Conservation (phyloP, 2,888 invertebrate species). For the Nysson spinosus region DNA sequence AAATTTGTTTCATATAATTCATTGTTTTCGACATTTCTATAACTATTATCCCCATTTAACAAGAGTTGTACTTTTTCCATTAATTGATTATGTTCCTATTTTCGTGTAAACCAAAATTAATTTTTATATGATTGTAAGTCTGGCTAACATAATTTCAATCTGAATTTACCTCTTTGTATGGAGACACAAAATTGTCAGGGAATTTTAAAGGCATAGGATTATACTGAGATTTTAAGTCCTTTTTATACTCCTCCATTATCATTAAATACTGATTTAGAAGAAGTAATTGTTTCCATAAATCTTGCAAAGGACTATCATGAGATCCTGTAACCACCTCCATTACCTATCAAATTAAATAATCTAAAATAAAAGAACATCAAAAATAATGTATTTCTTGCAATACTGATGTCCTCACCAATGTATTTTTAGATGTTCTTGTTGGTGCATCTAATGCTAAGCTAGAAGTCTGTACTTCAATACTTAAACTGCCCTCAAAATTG, state of each 20-base stretch:
- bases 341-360: conserved; percentile 36
- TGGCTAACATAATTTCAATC: neutral
- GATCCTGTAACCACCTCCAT: conserved; percentile 57
- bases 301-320: conserved; percentile 47
- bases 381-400: neutral
- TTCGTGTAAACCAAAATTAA: conserved; percentile 10
- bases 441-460: conserved; percentile 52
- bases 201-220: conserved; percentile 46
- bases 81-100: conserved; percentile 48
- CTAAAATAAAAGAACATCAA: neutral
- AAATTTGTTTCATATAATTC: conserved; percentile 5
- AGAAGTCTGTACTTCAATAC: conserved; percentile 51
- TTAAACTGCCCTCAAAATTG: conserved; percentile 60
- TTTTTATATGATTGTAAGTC: neutral
- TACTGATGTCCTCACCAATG: conserved; percentile 44
- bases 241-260: conserved; percentile 53
- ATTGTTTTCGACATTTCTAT: neutral
- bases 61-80: conserved; percentile 49
- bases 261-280: conserved; percentile 57
- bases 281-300: conserved; percentile 61
- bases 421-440: conserved; percentile 46
- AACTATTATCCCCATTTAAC: conserved; percentile 47
- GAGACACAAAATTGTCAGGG: conserved; percentile 52
- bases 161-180: conserved; percentile 46
- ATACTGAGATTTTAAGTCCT: conserved; percentile 31